Percentiles rank a stretch among this genome's conserved stretches.
Conservation (phyloP, 2,797 vertebrate genomes). For the Nannoperca australis region DNA sequence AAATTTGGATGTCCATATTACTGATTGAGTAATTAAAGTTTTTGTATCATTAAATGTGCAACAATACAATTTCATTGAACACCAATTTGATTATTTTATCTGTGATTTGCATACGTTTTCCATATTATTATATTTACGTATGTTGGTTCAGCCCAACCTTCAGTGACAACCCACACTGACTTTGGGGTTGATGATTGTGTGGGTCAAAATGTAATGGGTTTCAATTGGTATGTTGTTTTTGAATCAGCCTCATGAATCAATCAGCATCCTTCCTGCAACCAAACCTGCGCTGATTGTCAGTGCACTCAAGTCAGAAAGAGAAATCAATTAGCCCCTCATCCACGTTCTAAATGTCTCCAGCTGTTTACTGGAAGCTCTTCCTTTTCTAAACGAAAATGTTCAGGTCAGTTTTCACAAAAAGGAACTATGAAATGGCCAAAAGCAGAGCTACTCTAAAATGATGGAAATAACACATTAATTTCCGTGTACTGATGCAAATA, state of each 20-base stretch:
- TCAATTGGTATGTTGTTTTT: slow-evolving; percentile 11
- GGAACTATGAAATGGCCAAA: slow-evolving; percentile 29
- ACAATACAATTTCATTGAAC: neutral
- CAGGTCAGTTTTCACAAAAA: slow-evolving; percentile 24
- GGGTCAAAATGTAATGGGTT: neutral
- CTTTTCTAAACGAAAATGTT: slow-evolving; percentile 20
- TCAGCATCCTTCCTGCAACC: neutral
- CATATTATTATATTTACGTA: neutral
- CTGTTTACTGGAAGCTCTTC: neutral
- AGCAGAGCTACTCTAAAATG: slow-evolving; percentile 50
- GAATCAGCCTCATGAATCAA: slow-evolving; percentile 11
- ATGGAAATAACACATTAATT: slow-evolving; percentile 56
- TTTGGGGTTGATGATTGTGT: neutral
- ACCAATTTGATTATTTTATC: neutral
- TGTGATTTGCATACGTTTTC: neutral
- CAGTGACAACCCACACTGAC: neutral
- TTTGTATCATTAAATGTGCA: neutral
- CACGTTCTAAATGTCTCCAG: slow-evolving; percentile 20
- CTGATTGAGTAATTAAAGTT: no score
- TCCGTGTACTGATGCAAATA: slow-evolving; percentile 44
- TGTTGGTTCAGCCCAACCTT: neutral
- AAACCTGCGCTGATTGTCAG: slow-evolving; percentile 8
- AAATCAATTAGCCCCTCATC: slow-evolving; percentile 33
- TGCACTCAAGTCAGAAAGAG: neutral
- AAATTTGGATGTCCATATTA: no score